phyloP scores from a whole-genome alignment of 1,140 invertebrate genomes.

The Olivierus martensii region DNA sequence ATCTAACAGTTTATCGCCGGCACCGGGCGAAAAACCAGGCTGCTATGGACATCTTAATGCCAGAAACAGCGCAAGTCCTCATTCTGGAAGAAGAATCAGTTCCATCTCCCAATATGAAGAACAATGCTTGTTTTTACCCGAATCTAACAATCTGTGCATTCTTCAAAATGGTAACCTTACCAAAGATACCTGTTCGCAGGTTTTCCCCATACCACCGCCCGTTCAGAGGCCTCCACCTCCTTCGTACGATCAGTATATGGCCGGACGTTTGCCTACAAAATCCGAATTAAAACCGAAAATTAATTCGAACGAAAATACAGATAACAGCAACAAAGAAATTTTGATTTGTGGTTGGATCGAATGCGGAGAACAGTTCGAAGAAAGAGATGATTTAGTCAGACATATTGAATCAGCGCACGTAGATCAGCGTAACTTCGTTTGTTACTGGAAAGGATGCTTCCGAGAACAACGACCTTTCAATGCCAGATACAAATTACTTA shows the following conservation, averaged over 20 bases:
- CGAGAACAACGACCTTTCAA: slow-evolving; percentile 77
- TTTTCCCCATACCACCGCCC: too few relatives aligned
- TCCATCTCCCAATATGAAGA: too few relatives aligned
- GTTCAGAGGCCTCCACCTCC: too few relatives aligned
- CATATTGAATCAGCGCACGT: slow-evolving; percentile 87
- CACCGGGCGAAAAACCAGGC: slow-evolving; percentile 33
- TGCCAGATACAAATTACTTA: slow-evolving; percentile 87
- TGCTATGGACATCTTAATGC: slow-evolving; percentile 91
- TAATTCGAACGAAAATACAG: too few relatives aligned
- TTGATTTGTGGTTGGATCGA: slow-evolving; percentile 62
- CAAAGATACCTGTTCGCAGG: too few relatives aligned
- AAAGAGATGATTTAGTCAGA: slow-evolving; percentile 62
- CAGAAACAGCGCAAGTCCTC: slow-evolving; percentile 36
- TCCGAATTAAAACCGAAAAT: too few relatives aligned
- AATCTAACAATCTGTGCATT: too few relatives aligned
- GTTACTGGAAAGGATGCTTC: slow-evolving; percentile 79
- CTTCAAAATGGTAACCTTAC: too few relatives aligned
- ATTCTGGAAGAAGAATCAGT: background rate
- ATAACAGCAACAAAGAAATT: background rate
- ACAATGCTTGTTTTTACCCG: too few relatives aligned
- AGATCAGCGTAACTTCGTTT: slow-evolving; percentile 70
- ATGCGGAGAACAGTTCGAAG: slow-evolving; percentile 59
- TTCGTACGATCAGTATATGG: too few relatives aligned
- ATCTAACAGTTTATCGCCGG: slow-evolving; percentile 32
- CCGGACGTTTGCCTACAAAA: too few relatives aligned